phyloP scores from a whole-genome alignment of 2,113 vertebrate species.

The Casuarius casuarius region DNA sequence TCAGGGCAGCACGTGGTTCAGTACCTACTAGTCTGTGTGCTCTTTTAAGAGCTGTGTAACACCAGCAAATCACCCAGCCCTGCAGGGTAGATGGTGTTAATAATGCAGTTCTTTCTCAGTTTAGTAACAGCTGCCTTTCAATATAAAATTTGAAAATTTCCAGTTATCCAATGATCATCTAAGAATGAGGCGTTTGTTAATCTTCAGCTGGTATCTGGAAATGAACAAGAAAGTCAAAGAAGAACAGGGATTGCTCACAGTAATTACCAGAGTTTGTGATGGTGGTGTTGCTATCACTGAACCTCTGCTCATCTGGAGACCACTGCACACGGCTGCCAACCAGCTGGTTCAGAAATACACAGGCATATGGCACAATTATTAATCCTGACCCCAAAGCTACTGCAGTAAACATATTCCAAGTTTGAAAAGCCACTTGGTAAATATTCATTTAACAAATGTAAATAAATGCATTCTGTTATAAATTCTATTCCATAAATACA shows the following conservation, averaged over 20 bases:
- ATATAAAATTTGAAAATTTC: background rate
- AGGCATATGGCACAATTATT: conserved; percentile 17
- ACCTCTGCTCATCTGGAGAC: background rate
- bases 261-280: background rate
- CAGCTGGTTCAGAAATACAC: conserved; percentile 33
- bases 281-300: background rate
- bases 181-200: background rate
- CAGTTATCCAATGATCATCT: background rate
- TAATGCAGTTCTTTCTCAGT: background rate
- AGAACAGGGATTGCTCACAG: background rate
- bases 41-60: background rate
- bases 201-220: background rate
- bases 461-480: background rate
- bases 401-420: background rate
- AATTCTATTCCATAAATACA: background rate
- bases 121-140: background rate
- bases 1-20: background rate
- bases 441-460: conserved; percentile 21
- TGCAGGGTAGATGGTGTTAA: background rate
- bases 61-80: background rate
- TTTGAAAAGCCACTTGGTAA: background rate
- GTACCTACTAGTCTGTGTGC: background rate
- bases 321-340: background rate
- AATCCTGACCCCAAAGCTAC: conserved; percentile 3
- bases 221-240: background rate